A percentile compares a stretch with the other conserved stretches of the same genome.
Evolutionary conservation across 1,140 invertebrate species (phyloP).

Genomic region (Olivierus martensii): DNA sequence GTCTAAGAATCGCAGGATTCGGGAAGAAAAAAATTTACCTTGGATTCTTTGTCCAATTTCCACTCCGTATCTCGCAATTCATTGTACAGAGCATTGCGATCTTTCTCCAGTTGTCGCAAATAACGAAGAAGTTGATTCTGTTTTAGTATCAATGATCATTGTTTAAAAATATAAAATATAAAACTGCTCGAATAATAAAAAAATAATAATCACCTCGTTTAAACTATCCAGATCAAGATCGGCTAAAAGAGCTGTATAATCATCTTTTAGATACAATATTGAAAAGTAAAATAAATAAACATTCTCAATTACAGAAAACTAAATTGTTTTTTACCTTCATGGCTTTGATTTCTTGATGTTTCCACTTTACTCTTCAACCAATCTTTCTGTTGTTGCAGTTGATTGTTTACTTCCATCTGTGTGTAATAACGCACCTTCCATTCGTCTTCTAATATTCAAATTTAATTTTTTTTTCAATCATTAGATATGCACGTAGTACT

Average conservation of each 20-base stretch:
- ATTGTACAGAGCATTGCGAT: slow-evolving; percentile 31
- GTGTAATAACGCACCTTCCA: slow-evolving; percentile 19
- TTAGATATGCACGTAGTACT: too few relatives aligned
- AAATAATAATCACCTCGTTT: slow-evolving; percentile 10
- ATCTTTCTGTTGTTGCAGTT: slow-evolving; percentile 16
- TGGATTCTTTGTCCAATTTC: slow-evolving; percentile 39
- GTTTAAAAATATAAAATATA: neutral
- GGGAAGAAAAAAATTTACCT: slow-evolving; percentile 25
- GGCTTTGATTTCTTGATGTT: slow-evolving; percentile 15
- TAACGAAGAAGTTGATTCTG: slow-evolving; percentile 25
- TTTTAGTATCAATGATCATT: neutral
- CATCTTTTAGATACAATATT: slow-evolving; percentile 1
- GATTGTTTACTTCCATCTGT: slow-evolving; percentile 20
- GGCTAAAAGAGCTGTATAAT: slow-evolving; percentile 12
- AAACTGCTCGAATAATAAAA: too few relatives aligned
- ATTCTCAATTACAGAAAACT: neutral
- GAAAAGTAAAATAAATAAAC: too few relatives aligned
- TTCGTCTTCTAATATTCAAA: slow-evolving; percentile 15
- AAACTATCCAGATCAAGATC: slow-evolving; percentile 18
- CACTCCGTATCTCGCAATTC: slow-evolving; percentile 38
- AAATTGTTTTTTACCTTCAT: slow-evolving; percentile 8
- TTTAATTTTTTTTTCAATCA: too few relatives aligned
- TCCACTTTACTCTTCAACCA: slow-evolving; percentile 18
- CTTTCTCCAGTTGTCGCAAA: slow-evolving; percentile 32
- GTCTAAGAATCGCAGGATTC: too few relatives aligned